Evolutionary conservation across 2,888 invertebrate genomes (phyloP).

Genomic region (Galeruca laticollis): DNA sequence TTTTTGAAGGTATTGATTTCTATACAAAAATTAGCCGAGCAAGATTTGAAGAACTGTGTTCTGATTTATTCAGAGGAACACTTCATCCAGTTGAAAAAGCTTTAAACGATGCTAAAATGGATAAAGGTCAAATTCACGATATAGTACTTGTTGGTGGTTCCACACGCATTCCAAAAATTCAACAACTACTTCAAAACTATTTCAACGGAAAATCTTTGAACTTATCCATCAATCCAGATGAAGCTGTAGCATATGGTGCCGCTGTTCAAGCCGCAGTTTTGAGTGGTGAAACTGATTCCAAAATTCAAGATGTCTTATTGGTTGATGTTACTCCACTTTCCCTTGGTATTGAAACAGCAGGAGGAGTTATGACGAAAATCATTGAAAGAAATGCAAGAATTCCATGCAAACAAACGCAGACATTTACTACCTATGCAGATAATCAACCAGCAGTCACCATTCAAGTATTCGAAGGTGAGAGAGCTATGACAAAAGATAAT

Average conservation of each 20-base stretch:
- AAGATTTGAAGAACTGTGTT: conserved; percentile 81
- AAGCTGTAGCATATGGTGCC: conserved; percentile 63
- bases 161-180: conserved; percentile 84
- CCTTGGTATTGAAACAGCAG: conserved; percentile 83
- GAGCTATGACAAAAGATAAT: conserved; percentile 85
- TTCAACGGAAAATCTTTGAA: conserved; percentile 72
- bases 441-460: conserved; percentile 75
- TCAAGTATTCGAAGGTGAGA: conserved; percentile 77
- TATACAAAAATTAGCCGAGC: conserved; percentile 81
- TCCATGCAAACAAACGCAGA: conserved; percentile 70
- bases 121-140: conserved; percentile 81
- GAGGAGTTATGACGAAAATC: conserved; percentile 79
- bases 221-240: conserved; percentile 63
- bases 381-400: conserved; percentile 71
- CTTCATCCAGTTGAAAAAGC: conserved; percentile 80
- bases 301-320: conserved; percentile 79
- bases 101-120: conserved; percentile 81
- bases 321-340: conserved; percentile 79
- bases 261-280: conserved; percentile 62
- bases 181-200: conserved; percentile 79
- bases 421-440: conserved; percentile 77
- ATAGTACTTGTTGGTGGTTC: conserved; percentile 87
- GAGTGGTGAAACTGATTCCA: conserved; percentile 70
- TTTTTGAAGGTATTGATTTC: conserved; percentile 80
- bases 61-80: conserved; percentile 76